Conservation (phyloP, 2,888 invertebrate genomes). For the Cephus pygmeus region DNA sequence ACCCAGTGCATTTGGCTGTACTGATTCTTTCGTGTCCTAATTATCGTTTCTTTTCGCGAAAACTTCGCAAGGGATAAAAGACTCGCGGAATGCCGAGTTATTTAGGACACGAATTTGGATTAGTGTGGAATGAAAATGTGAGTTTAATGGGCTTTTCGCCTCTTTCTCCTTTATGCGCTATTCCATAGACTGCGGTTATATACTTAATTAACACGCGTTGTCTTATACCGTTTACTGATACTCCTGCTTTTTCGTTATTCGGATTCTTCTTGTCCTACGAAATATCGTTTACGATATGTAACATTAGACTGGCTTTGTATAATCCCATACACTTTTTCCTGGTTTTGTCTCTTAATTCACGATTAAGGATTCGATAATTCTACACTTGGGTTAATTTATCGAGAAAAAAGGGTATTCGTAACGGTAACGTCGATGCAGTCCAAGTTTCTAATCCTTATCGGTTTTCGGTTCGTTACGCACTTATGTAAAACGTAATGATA, state of each 20-base stretch:
- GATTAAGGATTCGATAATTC: neutral
- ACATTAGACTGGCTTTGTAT: neutral
- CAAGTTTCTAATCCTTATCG: neutral
- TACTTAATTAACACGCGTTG: neutral
- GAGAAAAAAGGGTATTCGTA: neutral
- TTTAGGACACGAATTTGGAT: neutral
- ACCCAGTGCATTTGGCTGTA: no score
- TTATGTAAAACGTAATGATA: neutral
- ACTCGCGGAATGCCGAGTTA: neutral
- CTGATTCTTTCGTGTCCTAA: neutral
- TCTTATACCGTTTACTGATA: neutral
- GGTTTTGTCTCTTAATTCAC: neutral
- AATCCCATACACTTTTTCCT: neutral
- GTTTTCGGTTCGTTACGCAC: neutral
- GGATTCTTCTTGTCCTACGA: neutral
- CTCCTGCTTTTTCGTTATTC: neutral
- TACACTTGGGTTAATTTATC: neutral
- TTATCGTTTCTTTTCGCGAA: neutral
- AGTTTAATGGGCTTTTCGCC: neutral
- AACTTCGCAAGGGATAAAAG: neutral
- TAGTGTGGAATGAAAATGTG: neutral
- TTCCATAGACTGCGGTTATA: neutral
- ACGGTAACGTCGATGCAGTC: neutral
- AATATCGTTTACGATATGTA: neutral
- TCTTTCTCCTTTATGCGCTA: neutral